These are phyloP conservation scores for Eurypyga helias DNA, from an alignment of 2,113 vertebrate species.

Conservation along the genomic window DNA sequence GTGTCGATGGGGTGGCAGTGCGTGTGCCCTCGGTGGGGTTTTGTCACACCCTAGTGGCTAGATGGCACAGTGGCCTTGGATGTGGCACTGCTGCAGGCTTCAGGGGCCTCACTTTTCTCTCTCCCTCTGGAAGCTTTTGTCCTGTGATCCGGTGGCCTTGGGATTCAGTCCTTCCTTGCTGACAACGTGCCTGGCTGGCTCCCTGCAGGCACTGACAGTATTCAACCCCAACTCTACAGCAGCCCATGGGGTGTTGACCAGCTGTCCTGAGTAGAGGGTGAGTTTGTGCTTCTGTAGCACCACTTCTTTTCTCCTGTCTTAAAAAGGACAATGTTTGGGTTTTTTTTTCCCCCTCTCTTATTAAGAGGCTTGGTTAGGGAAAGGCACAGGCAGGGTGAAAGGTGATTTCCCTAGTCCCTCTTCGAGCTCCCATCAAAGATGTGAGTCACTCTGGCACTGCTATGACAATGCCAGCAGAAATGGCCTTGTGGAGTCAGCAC, in stretches of 20 bases:
- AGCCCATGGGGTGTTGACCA: background rate
- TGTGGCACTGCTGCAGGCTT: background rate
- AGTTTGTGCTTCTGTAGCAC: background rate
- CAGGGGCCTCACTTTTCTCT: background rate
- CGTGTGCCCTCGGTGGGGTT: background rate
- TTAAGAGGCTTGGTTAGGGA: background rate
- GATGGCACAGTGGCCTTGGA: background rate
- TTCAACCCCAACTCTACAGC: background rate
- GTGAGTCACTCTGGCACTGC: background rate
- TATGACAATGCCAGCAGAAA: background rate
- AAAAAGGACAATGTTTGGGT: background rate
- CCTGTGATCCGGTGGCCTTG: background rate
- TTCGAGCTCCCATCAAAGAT: background rate
- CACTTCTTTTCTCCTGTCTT: background rate
- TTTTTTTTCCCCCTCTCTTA: accelerated
- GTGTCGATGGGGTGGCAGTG: background rate
- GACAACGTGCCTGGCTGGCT: background rate
- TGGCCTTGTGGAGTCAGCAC: background rate
- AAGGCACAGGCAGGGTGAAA: background rate
- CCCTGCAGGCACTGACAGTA: background rate
- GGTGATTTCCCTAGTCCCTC: background rate
- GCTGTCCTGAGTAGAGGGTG: background rate
- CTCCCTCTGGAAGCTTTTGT: background rate
- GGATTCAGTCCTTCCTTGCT: background rate
- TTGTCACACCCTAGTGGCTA: background rate